Base-by-base conservation (phyloP, 2,113 vertebrate species). In the Oenanthe melanoleuca region DNA sequence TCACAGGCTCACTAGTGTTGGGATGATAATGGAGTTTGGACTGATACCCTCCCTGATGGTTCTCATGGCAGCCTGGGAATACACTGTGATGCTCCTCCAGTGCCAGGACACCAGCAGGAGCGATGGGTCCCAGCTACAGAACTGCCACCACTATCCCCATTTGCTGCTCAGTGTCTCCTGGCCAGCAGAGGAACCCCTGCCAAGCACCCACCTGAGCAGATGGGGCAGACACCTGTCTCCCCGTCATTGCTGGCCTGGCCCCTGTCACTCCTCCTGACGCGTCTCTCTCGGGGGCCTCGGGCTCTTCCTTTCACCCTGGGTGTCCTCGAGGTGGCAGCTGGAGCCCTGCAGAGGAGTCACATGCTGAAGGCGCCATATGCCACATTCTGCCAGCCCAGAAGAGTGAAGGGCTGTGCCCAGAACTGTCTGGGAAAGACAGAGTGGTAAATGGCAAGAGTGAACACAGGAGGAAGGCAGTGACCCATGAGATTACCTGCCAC, bases 181-280 rank as follows among this genome's bases (percentile, higher is more conserved):
- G 2, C 29, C 52, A 55, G 26, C 34, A 23, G 38, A 44, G 47
- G 55, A 40, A 4, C 14, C 24, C 22, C 23, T 5, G 22, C 53
- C 29, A 11, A n/a, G 65, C 44, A 33, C 94, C 56, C 66, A 98
- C 98, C 98, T 93, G 97, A 93, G 93, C 98, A 98, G 63, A 98
- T 92, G 22, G 98, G 98, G 80, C 97, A 97, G 55, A 80, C 25
- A 20, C 96, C 94, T 7, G 19, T 82, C 47, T 49, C 56, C 56
- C 11, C 2, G 0, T 13, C 4, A 16, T 52, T 1, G 6, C 57
- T 60, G 14, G 78, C 63, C 29, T 59, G 92, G 52, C 47, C 33
- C 12, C 9, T 15, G 37, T 8, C 34, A 1, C 38, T 66, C 6
- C 24, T 80, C 65, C 0, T 7, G 21, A 13, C 8, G 0, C 1